phyloP scores from a whole-genome alignment of 1,140 invertebrate species.

The Listronotus bonariensis region DNA sequence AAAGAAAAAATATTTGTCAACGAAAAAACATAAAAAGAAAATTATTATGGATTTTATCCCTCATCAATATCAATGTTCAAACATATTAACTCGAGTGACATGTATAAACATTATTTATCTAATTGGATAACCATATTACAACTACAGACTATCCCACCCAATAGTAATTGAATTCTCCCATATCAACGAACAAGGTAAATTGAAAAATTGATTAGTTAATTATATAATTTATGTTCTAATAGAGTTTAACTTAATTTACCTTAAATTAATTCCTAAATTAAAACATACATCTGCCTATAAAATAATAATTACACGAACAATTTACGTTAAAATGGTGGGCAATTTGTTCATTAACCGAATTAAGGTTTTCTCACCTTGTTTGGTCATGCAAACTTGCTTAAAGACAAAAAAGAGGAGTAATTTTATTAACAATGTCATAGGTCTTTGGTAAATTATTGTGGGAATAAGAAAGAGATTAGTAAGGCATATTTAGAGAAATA shows the following conservation, averaged over 20 bases:
- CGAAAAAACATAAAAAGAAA: too few species aligned
- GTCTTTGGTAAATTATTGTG: constrained; percentile 6
- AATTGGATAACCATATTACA: constrained; percentile 27
- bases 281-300: constrained; percentile 27
- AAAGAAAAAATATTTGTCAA: too few species aligned
- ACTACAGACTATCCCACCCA: constrained; percentile 3
- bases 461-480: too few species aligned
- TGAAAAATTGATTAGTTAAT: constrained; percentile 32
- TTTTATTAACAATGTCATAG: constrained; percentile 13
- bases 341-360: constrained; percentile 20
- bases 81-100: constrained; percentile 31
- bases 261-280: constrained; percentile 10
- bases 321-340: constrained; percentile 15
- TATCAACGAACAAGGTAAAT: constrained; percentile 19
- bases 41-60: background rate
- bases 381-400: constrained; percentile 14
- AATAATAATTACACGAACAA: constrained; percentile 24
- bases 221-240: constrained; percentile 29
- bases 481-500: too few species aligned
- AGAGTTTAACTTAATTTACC: constrained; percentile 6
- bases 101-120: constrained; percentile 36
- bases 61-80: constrained; percentile 36
- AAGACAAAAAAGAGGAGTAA: constrained; percentile 4
- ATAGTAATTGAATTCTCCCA: constrained; percentile 16
- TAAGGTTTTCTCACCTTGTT: constrained; percentile 22